phyloP scores from a whole-genome alignment of 2,888 invertebrate genomes.

The Drosophila algonquin region DNA sequence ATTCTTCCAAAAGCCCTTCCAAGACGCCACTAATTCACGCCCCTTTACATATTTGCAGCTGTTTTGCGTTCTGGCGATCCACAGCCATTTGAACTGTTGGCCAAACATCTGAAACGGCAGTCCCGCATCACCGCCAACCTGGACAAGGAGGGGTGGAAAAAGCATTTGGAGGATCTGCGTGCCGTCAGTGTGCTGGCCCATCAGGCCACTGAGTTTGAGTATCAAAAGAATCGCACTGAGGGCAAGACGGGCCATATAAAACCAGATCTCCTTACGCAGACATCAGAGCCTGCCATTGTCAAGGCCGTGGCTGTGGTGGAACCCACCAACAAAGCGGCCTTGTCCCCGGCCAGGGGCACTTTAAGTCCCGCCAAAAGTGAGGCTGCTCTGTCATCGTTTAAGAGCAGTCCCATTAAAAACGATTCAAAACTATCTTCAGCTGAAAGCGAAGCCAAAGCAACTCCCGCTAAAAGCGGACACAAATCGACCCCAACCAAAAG shows the following conservation, averaged over 20 bases:
- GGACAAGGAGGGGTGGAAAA: slow-evolving; percentile 80
- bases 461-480: slow-evolving; percentile 4
- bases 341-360: slow-evolving; percentile 50
- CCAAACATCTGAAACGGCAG: slow-evolving; percentile 83
- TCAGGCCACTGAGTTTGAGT: slow-evolving; percentile 83
- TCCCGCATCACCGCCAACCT: slow-evolving; percentile 79
- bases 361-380: slow-evolving; percentile 9
- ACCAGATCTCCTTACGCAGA: slow-evolving; percentile 80
- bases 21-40: slow-evolving; percentile 5
- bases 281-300: slow-evolving; percentile 32
- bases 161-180: slow-evolving; percentile 81
- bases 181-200: slow-evolving; percentile 82
- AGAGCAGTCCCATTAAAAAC: background rate
- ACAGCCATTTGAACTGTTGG: slow-evolving; percentile 85
- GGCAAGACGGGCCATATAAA: slow-evolving; percentile 78
- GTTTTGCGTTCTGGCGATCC: slow-evolving; percentile 86
- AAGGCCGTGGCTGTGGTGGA: slow-evolving; percentile 30
- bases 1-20: slow-evolving; percentile 5
- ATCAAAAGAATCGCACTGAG: slow-evolving; percentile 81
- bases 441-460: slow-evolving; percentile 2
- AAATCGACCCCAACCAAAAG: slow-evolving; percentile 1
- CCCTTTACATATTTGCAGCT: slow-evolving; percentile 83
- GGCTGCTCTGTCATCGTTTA: slow-evolving; percentile 1
- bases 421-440: background rate
- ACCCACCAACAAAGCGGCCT: slow-evolving; percentile 45